phyloP scores from a whole-genome alignment of 2,797 vertebrate genomes.

The Momotus momota region DNA sequence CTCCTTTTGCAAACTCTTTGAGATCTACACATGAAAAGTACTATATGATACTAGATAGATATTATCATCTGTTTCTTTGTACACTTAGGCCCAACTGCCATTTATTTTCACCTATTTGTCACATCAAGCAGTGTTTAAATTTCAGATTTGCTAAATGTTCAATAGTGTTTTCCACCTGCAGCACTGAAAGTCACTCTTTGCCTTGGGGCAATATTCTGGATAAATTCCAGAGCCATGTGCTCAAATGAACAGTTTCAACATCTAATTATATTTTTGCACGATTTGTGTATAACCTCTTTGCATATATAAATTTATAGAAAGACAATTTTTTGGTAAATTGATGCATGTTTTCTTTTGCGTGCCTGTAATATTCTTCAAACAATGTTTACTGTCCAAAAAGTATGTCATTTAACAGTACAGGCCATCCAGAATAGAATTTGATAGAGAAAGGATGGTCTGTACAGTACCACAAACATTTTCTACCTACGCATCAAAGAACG shows the following conservation, averaged over 20 bases:
- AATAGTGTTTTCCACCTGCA: not conserved
- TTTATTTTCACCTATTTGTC: not conserved
- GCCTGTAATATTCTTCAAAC: not conserved
- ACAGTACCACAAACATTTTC: not conserved
- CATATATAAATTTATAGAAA: not conserved
- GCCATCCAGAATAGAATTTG: not conserved
- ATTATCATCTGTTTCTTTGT: not conserved
- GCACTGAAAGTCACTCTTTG: not conserved
- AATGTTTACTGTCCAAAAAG: not conserved
- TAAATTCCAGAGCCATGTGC: not conserved
- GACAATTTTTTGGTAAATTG: not conserved
- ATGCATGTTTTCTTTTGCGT: not conserved
- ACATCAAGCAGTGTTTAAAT: slow-evolving; percentile 5
- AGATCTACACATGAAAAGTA: not conserved
- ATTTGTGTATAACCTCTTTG: not conserved
- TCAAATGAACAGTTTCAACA: not conserved
- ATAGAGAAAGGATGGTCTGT: not conserved
- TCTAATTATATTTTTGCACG: not conserved
- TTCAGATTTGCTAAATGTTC: not conserved
- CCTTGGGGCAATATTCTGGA: not conserved
- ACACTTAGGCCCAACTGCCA: not conserved
- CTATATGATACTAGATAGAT: not conserved
- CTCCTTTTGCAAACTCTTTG: slow-evolving; percentile 15
- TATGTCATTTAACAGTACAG: not conserved
- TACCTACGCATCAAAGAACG: not conserved